A percentile compares a stretch with the other conserved stretches of the same genome.
phyloP scores from a whole-genome alignment of 30 jellyfish, hydroid and myxozoan species.

The Hydractinia symbiolongicarpus region DNA sequence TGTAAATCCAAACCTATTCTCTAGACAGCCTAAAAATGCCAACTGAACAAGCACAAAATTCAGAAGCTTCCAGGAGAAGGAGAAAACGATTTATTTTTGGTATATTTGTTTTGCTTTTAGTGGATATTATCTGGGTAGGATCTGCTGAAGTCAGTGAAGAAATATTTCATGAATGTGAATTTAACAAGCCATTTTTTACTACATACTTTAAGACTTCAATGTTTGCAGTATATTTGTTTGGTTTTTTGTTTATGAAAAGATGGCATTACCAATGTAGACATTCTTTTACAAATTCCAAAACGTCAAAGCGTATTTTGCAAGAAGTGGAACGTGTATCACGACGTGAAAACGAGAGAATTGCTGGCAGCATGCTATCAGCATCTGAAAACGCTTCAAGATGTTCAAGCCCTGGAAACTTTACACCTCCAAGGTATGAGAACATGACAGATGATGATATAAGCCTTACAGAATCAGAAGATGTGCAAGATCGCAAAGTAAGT shows the following conservation, averaged over 20 bases:
- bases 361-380: background rate
- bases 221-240: conserved; percentile 60
- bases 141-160: conserved; percentile 81
- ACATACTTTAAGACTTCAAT: conserved; percentile 85
- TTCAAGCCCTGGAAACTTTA: conserved; percentile 34
- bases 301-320: conserved; percentile 11
- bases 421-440: conserved; percentile 72
- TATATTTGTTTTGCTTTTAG: conserved; percentile 42
- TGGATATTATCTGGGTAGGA: conserved; percentile 84
- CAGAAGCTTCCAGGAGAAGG: background rate
- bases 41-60: background rate
- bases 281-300: conserved; percentile 10
- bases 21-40: background rate
- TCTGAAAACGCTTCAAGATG: conserved; percentile 21
- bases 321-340: conserved; percentile 30
- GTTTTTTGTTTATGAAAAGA: conserved; percentile 69
- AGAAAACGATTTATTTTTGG: conserved; percentile 43
- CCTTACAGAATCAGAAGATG: conserved; percentile 27
- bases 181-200: conserved; percentile 92
- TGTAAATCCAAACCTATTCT: background rate
- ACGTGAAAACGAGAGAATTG: background rate
- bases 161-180: conserved; percentile 51
- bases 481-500: conserved; percentile 34
- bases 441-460: conserved; percentile 96
- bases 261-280: conserved; percentile 67